A percentile compares a stretch with the other conserved stretches of the same genome.
phyloP scores from a whole-genome alignment of 2,888 invertebrate species.

The Nyleta sp. region DNA sequence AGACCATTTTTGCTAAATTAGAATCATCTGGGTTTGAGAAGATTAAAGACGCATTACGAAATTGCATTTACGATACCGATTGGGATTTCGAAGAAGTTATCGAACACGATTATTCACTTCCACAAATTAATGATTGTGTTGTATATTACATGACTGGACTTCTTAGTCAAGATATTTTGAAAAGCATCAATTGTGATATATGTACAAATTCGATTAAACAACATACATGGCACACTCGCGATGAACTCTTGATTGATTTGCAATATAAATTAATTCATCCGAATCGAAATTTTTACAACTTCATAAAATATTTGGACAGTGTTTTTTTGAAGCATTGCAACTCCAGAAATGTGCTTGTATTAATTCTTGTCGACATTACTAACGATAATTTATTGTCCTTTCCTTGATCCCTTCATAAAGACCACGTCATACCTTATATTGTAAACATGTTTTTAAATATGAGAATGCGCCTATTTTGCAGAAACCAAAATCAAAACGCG shows the following conservation, averaged over 20 bases:
- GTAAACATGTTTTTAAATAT: constrained; percentile 24
- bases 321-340: constrained; percentile 27
- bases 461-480: constrained; percentile 41
- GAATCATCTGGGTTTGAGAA: background rate
- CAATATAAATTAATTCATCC: constrained; percentile 26
- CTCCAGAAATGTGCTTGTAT: constrained; percentile 1
- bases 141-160: constrained; percentile 54
- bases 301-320: constrained; percentile 29
- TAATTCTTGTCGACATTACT: constrained; percentile 19
- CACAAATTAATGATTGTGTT: constrained; percentile 51
- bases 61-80: constrained; percentile 37
- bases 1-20: constrained; percentile 15
- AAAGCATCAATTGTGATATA: constrained; percentile 37
- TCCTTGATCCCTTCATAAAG: constrained; percentile 22
- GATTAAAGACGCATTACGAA: constrained; percentile 39
- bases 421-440: constrained; percentile 20
- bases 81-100: constrained; percentile 52
- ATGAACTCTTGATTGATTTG: constrained; percentile 12
- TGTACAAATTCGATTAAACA: constrained; percentile 22
- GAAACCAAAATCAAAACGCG: background rate
- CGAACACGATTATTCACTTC: constrained; percentile 52
- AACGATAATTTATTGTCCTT: constrained; percentile 27
- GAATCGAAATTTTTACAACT: constrained; percentile 33
- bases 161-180: constrained; percentile 36
- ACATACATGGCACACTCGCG: constrained; percentile 8